Percentiles rank a stretch among this genome's conserved stretches.
Evolutionary conservation across 2,113 vertebrate species (phyloP).

Genomic region (Sturnus vulgaris): DNA sequence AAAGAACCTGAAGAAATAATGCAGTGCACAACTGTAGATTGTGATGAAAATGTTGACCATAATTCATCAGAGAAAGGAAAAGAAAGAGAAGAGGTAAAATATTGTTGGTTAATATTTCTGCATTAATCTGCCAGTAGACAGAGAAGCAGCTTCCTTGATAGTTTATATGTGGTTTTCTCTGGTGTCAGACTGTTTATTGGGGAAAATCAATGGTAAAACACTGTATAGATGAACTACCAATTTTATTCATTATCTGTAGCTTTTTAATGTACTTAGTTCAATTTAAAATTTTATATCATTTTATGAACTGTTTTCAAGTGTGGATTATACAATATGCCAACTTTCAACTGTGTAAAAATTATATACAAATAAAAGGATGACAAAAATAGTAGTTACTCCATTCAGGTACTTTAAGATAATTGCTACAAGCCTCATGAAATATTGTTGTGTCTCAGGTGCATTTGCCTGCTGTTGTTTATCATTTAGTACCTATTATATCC

Average conservation of each 20-base stretch:
- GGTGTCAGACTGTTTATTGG: background rate
- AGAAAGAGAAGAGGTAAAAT: slow-evolving; percentile 77
- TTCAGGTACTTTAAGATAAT: background rate
- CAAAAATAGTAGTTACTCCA: background rate
- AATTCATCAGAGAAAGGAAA: slow-evolving; percentile 79
- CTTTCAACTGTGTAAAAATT: background rate
- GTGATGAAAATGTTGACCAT: slow-evolving; percentile 75
- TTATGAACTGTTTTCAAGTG: background rate
- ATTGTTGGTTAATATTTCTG: background rate
- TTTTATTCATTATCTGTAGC: background rate
- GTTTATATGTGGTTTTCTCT: background rate
- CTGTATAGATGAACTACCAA: background rate
- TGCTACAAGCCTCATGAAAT: background rate
- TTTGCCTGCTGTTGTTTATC: background rate
- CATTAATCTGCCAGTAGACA: background rate
- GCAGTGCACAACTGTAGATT: slow-evolving; percentile 63
- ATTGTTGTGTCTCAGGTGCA: background rate
- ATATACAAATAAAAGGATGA: background rate
- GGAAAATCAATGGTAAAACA: background rate
- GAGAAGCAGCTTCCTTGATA: background rate
- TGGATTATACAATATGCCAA: background rate
- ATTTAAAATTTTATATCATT: background rate
- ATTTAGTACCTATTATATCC: background rate
- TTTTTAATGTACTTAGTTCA: background rate
- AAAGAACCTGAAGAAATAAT: slow-evolving; percentile 87